Percentiles rank a stretch among this genome's conserved stretches.
Conservation (phyloP, 1,140 invertebrate species). For the Leptinotarsa undecemlineata region DNA sequence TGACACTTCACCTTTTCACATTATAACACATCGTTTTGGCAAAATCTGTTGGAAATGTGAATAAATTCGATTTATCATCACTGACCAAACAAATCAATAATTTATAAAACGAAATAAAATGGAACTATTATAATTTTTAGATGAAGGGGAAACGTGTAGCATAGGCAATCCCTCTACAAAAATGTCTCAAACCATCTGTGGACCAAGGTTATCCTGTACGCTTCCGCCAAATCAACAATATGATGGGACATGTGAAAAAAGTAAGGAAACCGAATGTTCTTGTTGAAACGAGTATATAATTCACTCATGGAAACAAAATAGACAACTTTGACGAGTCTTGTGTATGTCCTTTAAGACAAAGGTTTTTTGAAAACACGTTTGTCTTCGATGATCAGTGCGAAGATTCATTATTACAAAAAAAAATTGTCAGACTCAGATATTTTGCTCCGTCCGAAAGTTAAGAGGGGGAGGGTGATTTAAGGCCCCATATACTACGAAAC, state of each 20-base stretch:
- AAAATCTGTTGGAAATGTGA: not conserved
- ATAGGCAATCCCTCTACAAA: constrained; percentile 48
- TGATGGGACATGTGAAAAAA: constrained; percentile 39
- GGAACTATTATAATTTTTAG: constrained; percentile 36
- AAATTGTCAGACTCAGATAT: too few relatives aligned
- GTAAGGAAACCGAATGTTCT: constrained; percentile 30
- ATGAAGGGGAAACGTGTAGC: constrained; percentile 51
- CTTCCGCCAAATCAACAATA: constrained; percentile 14
- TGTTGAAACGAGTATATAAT: not conserved
- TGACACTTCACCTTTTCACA: too few relatives aligned
- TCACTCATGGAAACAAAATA: not conserved
- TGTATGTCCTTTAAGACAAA: not conserved
- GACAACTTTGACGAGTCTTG: not conserved
- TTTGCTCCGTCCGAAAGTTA: too few relatives aligned
- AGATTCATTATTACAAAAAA: not conserved
- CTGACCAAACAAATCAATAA: not conserved
- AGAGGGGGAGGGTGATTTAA: too few relatives aligned
- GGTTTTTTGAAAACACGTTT: not conserved
- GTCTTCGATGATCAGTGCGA: not conserved
- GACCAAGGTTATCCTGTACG: constrained; percentile 52
- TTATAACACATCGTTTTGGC: too few relatives aligned
- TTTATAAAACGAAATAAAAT: not conserved
- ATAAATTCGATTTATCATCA: not conserved
- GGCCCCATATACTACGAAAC: too few relatives aligned
- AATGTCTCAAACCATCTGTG: constrained; percentile 53